Evolutionary conservation across 2,797 vertebrate genomes (phyloP), one percentile per base, ranked within the genome.

Genomic region (Melanotaenia nigrans): DNA sequence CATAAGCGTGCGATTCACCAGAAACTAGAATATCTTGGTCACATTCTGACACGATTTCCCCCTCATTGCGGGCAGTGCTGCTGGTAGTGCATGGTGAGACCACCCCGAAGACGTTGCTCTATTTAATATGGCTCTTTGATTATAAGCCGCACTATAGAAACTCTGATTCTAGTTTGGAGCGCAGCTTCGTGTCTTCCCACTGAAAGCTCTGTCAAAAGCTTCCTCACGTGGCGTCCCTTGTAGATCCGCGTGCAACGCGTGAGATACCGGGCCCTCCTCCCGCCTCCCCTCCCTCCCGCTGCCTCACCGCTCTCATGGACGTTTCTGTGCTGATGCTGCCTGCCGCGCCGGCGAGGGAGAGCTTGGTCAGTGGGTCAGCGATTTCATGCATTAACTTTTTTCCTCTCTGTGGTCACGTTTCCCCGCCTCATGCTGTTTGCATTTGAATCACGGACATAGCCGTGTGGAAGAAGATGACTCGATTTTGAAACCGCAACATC

Each of bases 291-390:
- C 16, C 49, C 51, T 18, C 62, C 68, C 64, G 56, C 68, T 51
- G 35, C 71, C 63, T 67, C 74, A 63, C 18, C 24, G 71, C 84
- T 80, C 86, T 85, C 90, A 78, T 80, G 78, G 89, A 84, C 78
- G 81, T 76, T 79, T 62, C 66, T 78, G 76, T 82, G 86, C 78
- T 83, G 84, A 79, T 82, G 82, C 85, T 68, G 88, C 85, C 88
- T 80, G 88, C 79, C 75, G 89, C 66, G 88, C 40, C 77, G 76
- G 73, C 73, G 87, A 83, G 86, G 77, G 82, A 88, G 89, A 89
- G 92, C 65, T 83, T 94, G 94, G 94, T 95, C 94, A 95, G 94
- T 95, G 93, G 94, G 94, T 95, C 94, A 95, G 89, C 82, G 82
- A 91, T 92, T 93, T 84, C 81, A 74, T 76, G 87, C 81, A 72